Evolutionary conservation across 1,140 invertebrate species (phyloP), one percentile per base, ranked within the genome.

Genomic region (Hylaeus anthracinus): DNA sequence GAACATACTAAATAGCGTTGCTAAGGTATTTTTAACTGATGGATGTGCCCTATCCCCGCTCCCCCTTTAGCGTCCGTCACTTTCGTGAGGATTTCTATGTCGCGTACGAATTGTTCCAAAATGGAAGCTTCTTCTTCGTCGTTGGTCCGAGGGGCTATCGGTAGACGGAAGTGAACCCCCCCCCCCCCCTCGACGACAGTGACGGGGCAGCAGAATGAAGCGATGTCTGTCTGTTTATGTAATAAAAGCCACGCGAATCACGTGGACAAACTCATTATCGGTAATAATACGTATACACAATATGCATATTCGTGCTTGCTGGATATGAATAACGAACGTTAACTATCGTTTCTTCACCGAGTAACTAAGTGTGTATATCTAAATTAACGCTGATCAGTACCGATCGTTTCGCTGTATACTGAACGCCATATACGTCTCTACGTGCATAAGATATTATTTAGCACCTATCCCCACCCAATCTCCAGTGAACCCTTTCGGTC

Each of bases 291-390:
- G 72, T 88, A 86, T 88, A 86, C 69, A 86, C 64, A 79, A 88
- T 79, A 86, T 81, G 74, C 84, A 87, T 89, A 90, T 90, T 90
- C 88, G 90, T 90, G 90, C 90, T 91, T 90, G 89, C 88, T 90
- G 89, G 85, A 89, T 90, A 90, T 86, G 83, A 82, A 87, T 86
- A 89, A 87, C 72, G 81, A 85, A 84, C 63, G 81, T 85, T 79
- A 85, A 85, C 84, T 89, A 83, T 85, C 65, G 83, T 89, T 89
- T 88, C 87, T 86, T 88, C 81, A 88, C 60, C 60, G 79, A 85
- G 48, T 85, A 84, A 88, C 73, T 88, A 88, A 88, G 67, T 86
- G 88, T 88, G 87, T 88, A 72, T 86, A 86, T 86, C 82, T 74
- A 86, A 88, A 88, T 86, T 87, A 82, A 79, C 78, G 82, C 77